Evolutionary conservation across 2,113 vertebrate genomes (phyloP).

Genomic region (Eclectus roratus): DNA sequence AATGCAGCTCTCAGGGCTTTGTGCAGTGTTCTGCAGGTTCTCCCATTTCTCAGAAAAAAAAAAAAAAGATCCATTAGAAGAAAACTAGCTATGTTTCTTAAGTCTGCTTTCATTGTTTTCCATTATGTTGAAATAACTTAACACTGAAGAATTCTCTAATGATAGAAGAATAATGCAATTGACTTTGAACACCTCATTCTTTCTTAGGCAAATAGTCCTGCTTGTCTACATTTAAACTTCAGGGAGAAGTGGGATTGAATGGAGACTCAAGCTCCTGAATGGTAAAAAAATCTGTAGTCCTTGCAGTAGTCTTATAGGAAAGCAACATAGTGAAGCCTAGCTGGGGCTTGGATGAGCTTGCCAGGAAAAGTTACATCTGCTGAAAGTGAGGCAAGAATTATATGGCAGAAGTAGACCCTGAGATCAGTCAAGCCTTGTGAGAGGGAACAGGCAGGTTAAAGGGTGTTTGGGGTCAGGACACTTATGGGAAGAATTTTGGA

Average conservation of each 20-base stretch:
- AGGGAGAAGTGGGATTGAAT: neutral
- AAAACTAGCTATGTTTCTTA: neutral
- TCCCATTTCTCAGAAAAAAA: neutral
- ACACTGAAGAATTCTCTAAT: neutral
- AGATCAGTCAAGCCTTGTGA: neutral
- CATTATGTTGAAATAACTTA: neutral
- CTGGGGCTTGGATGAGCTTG: neutral
- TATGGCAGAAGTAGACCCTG: neutral
- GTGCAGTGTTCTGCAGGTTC: neutral
- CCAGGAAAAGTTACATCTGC: neutral
- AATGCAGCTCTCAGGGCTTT: neutral
- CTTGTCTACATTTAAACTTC: neutral
- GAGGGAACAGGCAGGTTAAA: neutral
- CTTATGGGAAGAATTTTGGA: neutral
- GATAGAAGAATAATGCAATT: neutral
- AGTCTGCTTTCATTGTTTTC: slow-evolving; percentile 8
- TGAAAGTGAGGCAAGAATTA: neutral
- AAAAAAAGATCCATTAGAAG: neutral
- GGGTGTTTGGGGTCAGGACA: neutral
- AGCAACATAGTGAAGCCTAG: neutral
- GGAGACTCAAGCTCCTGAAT: neutral
- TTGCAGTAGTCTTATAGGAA: neutral
- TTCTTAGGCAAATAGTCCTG: neutral
- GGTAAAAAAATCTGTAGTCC: neutral
- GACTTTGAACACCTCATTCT: neutral